Evolutionary conservation across 1,140 invertebrate species (phyloP), one percentile per base, ranked within the genome.

Genomic region (Ostrea denselamellosa): DNA sequence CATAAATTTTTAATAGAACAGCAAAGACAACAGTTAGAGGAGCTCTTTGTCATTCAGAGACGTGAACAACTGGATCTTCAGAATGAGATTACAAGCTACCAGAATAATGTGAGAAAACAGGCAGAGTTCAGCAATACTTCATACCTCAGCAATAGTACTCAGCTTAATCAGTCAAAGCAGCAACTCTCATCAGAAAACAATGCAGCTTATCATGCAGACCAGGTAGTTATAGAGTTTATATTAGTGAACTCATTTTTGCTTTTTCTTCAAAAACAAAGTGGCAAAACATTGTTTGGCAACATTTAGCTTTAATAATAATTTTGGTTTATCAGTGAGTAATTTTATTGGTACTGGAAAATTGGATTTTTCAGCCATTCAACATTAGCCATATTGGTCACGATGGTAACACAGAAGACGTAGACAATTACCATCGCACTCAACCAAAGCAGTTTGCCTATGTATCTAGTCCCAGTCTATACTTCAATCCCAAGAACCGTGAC

Each of bases 11-110:
- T 92, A 83, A 68, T 92, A 22, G 89, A 90, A 12, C 91, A 93
- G 86, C 91, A 92, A 88, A 89, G 90, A 88, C 86, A 89, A 51
- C 91, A 92, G 53, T 87, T 91, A 56, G 90, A 91, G 86, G 89
- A 92, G 54, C 87, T 92, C 62, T 90, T 91, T 87, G 87, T 92
- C 34, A 83, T 87, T 28, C 91, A 92, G 89, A 88, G 91, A 77
- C 77, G 92, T 12, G 90, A 92, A 82, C 90, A 91, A 87, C 86
- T 92, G 86, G 44, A 89, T 12, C 58, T 93, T n/a, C 89, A 91
- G 71, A 68, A 82, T 9, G 92, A 93, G 65, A 92, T 93, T 34
- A 89, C 91, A 65, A 85, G 85, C 52, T 90, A 91, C n/a, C 90
- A 92, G 34, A 28, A 90, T 12, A 88, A 86, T 22, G 65, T 89